Conservation (phyloP, 2,888 invertebrate genomes). For the Leptopilina syphax region DNA sequence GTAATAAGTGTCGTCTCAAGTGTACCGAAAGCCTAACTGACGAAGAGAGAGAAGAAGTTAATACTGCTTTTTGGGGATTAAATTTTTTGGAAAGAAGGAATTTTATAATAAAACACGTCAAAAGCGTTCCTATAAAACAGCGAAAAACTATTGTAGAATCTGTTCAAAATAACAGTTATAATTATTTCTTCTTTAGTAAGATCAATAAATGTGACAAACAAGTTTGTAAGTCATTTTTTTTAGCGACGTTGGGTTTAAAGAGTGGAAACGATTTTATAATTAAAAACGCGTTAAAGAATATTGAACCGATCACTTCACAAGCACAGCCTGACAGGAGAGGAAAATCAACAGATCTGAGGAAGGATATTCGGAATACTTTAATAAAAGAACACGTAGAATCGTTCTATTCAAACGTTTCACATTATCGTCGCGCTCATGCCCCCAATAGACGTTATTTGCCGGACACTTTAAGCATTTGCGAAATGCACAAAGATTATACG, state of each 20-base stretch:
- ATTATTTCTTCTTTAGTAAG: constrained; percentile 2
- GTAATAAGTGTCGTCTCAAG: constrained; percentile 13
- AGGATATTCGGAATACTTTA: not conserved
- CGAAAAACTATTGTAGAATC: constrained; percentile 15
- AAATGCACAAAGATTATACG: not conserved
- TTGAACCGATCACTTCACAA: constrained; percentile 4
- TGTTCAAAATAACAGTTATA: not conserved
- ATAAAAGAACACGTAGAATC: not conserved
- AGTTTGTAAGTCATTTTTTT: constrained; percentile 12
- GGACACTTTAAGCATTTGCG: not conserved
- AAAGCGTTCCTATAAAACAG: constrained; percentile 17
- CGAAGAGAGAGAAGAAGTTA: constrained; percentile 16
- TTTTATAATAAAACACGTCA: constrained; percentile 3
- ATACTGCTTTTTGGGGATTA: constrained; percentile 23
- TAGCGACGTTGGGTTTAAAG: constrained; percentile 17
- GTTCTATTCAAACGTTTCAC: not conserved
- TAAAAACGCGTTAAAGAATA: constrained; percentile 12
- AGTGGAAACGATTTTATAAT: constrained; percentile 17
- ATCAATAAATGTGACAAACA: constrained; percentile 15
- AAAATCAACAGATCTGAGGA: not conserved
- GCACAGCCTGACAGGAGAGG: not conserved
- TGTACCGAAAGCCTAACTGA: constrained; percentile 15
- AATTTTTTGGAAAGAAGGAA: constrained; percentile 26
- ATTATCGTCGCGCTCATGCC: constrained; percentile 6
- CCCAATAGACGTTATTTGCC: constrained; percentile 6